Conservation (phyloP, 2,888 invertebrate species). For the Polydrusus tereticollis region DNA sequence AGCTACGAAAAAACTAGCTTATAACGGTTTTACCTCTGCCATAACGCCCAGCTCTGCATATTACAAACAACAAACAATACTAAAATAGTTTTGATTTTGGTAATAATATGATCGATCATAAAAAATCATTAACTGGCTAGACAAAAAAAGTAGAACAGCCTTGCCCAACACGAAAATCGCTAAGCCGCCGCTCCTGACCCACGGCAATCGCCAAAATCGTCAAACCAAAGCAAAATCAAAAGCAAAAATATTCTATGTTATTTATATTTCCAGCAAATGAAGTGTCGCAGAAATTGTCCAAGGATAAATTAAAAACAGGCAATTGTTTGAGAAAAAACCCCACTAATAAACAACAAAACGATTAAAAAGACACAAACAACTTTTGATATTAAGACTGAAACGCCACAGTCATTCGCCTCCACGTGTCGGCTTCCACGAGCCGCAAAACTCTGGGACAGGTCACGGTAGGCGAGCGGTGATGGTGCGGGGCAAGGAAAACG, state of each 20-base stretch:
- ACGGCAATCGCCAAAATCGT: conserved; percentile 31
- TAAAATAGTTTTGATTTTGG: neutral
- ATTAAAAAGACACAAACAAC: conserved; percentile 42
- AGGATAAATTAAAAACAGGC: conserved; percentile 15
- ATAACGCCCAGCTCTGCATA: too few species aligned
- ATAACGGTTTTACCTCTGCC: too few species aligned
- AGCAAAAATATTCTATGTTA: neutral
- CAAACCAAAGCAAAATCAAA: conserved; percentile 24
- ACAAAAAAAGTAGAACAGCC: conserved; percentile 45
- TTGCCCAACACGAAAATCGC: conserved; percentile 39
- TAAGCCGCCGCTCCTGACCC: conserved; percentile 41
- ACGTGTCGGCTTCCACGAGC: conserved; percentile 64
- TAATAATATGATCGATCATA: conserved; percentile 4
- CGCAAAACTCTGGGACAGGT: conserved; percentile 56
- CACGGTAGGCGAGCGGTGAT: conserved; percentile 54
- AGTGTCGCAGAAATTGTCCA: neutral
- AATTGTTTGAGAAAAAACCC: conserved; percentile 16
- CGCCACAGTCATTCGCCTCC: conserved; percentile 65
- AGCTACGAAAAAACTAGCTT: too few species aligned
- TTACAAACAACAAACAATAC: neutral
- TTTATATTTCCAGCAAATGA: neutral
- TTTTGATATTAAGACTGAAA: conserved; percentile 51
- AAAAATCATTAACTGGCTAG: conserved; percentile 34
- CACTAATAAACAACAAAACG: conserved; percentile 32
- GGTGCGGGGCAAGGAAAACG: conserved; percentile 52